Evolutionary conservation across 2,113 vertebrate species (phyloP).

Genomic region (Eulemur rufifrons): DNA sequence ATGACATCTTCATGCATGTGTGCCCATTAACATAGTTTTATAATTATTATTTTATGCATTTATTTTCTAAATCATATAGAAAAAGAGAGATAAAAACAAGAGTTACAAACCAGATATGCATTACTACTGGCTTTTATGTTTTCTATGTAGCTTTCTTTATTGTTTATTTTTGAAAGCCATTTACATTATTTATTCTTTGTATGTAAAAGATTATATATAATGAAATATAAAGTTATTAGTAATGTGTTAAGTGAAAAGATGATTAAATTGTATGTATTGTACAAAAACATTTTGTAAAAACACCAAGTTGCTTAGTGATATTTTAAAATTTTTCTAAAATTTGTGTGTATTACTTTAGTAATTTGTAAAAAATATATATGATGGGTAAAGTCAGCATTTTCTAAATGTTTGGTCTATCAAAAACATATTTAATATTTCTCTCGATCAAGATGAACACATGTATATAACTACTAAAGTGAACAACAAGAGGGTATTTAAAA

Average conservation of each 20-base stretch:
- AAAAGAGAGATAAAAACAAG: not conserved
- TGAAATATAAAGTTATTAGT: constrained; percentile 6
- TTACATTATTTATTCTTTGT: constrained; percentile 12
- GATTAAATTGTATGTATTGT: not conserved
- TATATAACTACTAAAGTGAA: not conserved
- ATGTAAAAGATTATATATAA: not conserved
- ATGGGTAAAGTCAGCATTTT: not conserved
- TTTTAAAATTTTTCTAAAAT: not conserved
- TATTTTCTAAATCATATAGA: not conserved
- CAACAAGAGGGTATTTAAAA: not conserved
- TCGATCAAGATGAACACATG: not conserved
- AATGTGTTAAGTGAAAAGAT: constrained; percentile 33
- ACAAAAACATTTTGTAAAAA: constrained; percentile 20
- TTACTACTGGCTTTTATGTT: not conserved
- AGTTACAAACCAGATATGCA: not conserved
- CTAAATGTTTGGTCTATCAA: not conserved
- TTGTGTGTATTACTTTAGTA: not conserved
- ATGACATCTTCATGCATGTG: not conserved
- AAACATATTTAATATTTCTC: constrained; percentile 1
- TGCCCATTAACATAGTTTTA: not conserved
- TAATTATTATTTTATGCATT: not conserved
- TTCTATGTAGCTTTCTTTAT: not conserved
- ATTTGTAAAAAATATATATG: not conserved
- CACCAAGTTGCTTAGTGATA: constrained; percentile 3
- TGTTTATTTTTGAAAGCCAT: not conserved